These are phyloP conservation scores for Corythoichthys haematopterus DNA, from an alignment of 2,113 vertebrate species.

Conservation along the genomic window DNA sequence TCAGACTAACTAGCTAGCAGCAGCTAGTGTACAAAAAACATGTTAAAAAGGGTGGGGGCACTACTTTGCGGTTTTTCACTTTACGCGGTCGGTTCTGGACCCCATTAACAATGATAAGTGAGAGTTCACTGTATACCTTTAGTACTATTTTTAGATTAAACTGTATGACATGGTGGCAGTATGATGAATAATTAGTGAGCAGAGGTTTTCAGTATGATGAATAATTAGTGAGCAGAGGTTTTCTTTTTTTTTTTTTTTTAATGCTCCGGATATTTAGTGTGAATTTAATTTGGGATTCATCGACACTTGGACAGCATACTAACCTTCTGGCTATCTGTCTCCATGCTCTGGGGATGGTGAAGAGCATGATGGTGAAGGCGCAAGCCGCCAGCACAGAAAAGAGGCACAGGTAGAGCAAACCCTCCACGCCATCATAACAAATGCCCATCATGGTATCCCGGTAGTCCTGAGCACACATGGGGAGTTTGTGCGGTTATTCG, in stretches of 20 bases:
- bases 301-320: slow-evolving; percentile 22
- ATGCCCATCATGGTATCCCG: slow-evolving; percentile 86
- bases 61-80: no score
- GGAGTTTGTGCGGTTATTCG: background rate
- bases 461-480: slow-evolving; percentile 78
- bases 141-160: no score
- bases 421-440: slow-evolving; percentile 91
- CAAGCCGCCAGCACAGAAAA: slow-evolving; percentile 84
- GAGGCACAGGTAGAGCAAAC: slow-evolving; percentile 86
- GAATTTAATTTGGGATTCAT: background rate
- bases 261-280: no score
- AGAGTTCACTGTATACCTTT: no score
- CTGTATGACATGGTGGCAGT: no score
- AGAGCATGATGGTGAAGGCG: slow-evolving; percentile 85
- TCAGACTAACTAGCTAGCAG: no score
- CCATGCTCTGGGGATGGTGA: slow-evolving; percentile 80
- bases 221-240: background rate
- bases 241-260: no score
- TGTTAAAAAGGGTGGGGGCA: no score
- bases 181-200: no score
- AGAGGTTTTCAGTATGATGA: background rate
- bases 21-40: no score
- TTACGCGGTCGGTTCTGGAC: no score
- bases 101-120: no score
- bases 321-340: slow-evolving; percentile 78